Evolutionary conservation across 2,888 invertebrate species (phyloP).

Genomic region (Zootermopsis nevadensis): DNA sequence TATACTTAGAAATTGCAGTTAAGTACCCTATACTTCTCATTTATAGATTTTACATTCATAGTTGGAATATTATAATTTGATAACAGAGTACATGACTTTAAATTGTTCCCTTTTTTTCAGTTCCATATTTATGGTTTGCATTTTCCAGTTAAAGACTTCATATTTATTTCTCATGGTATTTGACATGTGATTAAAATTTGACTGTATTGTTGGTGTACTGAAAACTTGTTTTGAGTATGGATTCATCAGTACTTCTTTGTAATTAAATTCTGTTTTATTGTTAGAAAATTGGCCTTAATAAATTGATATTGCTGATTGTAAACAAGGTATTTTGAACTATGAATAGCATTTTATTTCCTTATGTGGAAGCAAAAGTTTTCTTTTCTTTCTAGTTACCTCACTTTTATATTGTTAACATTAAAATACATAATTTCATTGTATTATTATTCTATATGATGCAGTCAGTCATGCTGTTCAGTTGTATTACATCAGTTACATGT

Average conservation of each 20-base stretch:
- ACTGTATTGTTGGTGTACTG: neutral
- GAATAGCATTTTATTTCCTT: neutral
- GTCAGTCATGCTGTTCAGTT: neutral
- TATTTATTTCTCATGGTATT: neutral
- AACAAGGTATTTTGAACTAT: neutral
- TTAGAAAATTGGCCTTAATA: neutral
- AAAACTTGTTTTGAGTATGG: neutral
- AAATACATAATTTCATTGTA: neutral
- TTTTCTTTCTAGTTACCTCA: neutral
- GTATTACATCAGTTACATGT: neutral
- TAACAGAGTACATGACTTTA: neutral
- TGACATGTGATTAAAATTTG: neutral
- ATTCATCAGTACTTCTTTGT: neutral
- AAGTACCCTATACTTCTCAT: neutral
- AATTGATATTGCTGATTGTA: neutral
- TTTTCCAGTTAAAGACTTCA: neutral
- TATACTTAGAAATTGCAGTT: neutral
- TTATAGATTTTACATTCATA: neutral
- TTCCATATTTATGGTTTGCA: neutral
- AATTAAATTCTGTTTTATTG: neutral
- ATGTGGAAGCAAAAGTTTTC: neutral
- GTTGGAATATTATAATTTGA: neutral
- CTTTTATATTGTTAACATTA: slow-evolving; percentile 1
- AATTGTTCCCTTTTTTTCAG: neutral
- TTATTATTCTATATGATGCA: too few relatives aligned